phyloP scores from a whole-genome alignment of 2,113 vertebrate species.

The Dasyprocta punctata region DNA sequence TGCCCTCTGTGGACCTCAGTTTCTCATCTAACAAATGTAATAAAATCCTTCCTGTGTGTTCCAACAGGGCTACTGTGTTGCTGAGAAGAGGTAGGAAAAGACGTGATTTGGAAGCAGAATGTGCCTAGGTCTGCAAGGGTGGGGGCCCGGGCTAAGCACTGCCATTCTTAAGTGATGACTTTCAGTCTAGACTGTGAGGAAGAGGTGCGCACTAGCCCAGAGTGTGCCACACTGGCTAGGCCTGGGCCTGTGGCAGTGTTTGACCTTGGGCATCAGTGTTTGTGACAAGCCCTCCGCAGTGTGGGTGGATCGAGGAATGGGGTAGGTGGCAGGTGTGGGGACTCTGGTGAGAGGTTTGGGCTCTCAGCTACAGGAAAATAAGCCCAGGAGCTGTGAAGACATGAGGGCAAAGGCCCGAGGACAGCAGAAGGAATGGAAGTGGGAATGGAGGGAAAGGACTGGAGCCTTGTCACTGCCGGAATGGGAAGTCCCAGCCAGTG shows the following conservation, averaged over 20 bases:
- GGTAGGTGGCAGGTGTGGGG: rapidly evolving
- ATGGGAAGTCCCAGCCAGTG: neutral
- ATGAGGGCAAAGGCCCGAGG: neutral
- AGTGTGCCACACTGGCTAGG: neutral
- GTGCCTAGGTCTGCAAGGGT: neutral
- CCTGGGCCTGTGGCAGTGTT: neutral
- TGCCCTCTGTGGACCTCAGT: neutral
- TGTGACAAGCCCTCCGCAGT: neutral
- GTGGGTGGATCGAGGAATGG: neutral
- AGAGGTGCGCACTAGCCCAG: neutral
- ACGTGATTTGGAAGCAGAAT: neutral
- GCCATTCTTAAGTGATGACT: neutral
- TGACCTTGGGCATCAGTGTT: neutral
- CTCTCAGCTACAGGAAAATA: neutral
- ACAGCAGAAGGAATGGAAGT: neutral
- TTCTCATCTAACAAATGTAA: neutral
- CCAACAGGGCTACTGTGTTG: neutral
- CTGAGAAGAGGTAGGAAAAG: neutral
- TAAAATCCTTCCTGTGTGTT: neutral
- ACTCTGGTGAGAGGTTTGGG: neutral
- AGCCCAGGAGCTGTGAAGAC: neutral
- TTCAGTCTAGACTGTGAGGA: neutral
- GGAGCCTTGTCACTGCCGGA: neutral
- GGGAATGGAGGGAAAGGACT: neutral
- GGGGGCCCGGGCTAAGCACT: neutral